These are phyloP conservation scores for Ochropacha duplaris DNA, from an alignment of 2,888 invertebrate genomes.

Conservation along the genomic window DNA sequence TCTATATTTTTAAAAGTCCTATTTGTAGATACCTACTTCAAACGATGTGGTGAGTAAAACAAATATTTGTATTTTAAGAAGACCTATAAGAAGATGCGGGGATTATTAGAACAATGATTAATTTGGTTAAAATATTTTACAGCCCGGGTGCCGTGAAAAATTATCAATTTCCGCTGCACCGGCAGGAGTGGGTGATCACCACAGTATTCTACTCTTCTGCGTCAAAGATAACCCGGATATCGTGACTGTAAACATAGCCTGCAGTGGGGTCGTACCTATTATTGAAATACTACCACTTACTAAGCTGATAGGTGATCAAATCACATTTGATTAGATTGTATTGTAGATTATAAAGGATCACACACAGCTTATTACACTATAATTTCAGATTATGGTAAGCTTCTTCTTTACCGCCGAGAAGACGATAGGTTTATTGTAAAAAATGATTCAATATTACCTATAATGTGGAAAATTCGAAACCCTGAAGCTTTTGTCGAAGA, in stretches of 20 bases:
- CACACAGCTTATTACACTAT: neutral
- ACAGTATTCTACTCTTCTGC: constrained; percentile 58
- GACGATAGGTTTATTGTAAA: constrained; percentile 75
- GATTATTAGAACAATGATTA: too few species aligned
- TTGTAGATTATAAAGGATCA: neutral
- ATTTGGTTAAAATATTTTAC: constrained; percentile 10
- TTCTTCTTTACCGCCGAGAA: constrained; percentile 75
- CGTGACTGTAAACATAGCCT: constrained; percentile 72
- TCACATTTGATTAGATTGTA: neutral
- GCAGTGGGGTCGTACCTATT: constrained; percentile 77
- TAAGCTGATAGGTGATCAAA: constrained; percentile 61
- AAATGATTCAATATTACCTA: constrained; percentile 81
- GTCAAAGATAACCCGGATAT: constrained; percentile 84
- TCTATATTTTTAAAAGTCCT: too few species aligned
- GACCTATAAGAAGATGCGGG: too few species aligned
- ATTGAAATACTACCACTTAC: constrained; percentile 73
- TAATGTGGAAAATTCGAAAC: constrained; percentile 81
- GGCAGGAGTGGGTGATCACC: constrained; percentile 55
- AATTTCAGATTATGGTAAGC: constrained; percentile 77
- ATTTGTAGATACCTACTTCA: too few species aligned
- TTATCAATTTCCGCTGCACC: constrained; percentile 69
- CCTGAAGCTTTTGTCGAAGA: constrained; percentile 64
- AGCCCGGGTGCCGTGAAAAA: constrained; percentile 68
- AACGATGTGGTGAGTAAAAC: too few species aligned
- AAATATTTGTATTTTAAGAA: too few species aligned